Base-by-base conservation (phyloP, 2,113 vertebrate genomes). In the Casuarius casuarius region DNA sequence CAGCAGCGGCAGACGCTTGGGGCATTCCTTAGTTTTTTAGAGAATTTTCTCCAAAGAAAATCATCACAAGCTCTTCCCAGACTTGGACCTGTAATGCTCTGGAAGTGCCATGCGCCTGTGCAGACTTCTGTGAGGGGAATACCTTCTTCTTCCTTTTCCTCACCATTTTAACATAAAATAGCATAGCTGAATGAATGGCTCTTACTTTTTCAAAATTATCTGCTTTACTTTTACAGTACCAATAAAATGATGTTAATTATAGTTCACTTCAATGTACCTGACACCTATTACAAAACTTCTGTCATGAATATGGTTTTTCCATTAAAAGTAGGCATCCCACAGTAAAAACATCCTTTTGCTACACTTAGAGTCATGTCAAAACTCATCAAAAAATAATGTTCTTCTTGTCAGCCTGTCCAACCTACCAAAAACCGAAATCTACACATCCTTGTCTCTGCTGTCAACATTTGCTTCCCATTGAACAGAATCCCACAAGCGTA, bases 221-320 rank as follows among this genome's bases (percentile, higher is more conserved):
- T 89, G 44, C 71, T 89, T 84, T 89, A 89, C 18, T 74, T 68
- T 92, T 76, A 66, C 52, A 67, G 21, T 77, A 61, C 61, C 81
- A 95, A 91, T 92, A 94, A 94, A 94, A 94, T 26, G 0, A 87
- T 79, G 63, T 76, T 96, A 95, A 96, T 96, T 95, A 92, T 92
- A 96, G 72, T 92, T 92, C 78, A 76, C 66, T 88, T 96, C 81
- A 73, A 91, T 87, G 62, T 84, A 84, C 38, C 42, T 97, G 97
- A 96, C 95, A 94, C n/a, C 17, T 93, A 78, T 94, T 96, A 92
- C 26, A 95, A 91, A 97, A 95, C 93, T 90, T 84, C 48, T 85
- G 79, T 94, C 87, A 90, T 42, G 33, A 93, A 95, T 92, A 65
- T 38, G 86, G 40, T 93, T 92, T 90, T 93, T 81, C 85, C 65